A percentile compares a stretch with the other conserved stretches of the same genome.
Evolutionary conservation across 2,888 invertebrate genomes (phyloP).

Genomic region (Cantharis flavilabris): DNA sequence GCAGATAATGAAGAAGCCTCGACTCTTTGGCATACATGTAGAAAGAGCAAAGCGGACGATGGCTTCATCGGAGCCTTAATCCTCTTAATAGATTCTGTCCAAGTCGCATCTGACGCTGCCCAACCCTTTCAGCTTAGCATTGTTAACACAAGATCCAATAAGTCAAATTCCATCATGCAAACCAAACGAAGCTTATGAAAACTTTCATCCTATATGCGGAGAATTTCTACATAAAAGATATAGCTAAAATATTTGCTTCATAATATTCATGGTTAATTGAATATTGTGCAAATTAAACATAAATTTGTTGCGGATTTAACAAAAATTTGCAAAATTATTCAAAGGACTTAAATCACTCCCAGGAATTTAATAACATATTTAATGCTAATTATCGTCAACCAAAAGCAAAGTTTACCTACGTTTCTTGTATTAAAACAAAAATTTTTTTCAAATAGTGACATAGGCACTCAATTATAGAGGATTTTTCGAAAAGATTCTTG

Average conservation of each 20-base stretch:
- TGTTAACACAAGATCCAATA: slow-evolving; percentile 56
- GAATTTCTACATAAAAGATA: slow-evolving; percentile 25
- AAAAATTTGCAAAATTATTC: neutral
- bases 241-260: slow-evolving; percentile 9
- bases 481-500: no score
- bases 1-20: slow-evolving; percentile 53
- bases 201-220: slow-evolving; percentile 24
- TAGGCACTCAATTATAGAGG: no score
- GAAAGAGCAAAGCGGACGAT: slow-evolving; percentile 40
- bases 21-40: slow-evolving; percentile 41
- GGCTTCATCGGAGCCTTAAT: slow-evolving; percentile 56
- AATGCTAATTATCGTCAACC: no score
- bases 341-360: neutral
- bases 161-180: slow-evolving; percentile 46
- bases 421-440: no score
- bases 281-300: neutral
- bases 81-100: slow-evolving; percentile 59
- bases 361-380: neutral
- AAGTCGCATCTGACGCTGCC: slow-evolving; percentile 50
- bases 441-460: no score
- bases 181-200: slow-evolving; percentile 31
- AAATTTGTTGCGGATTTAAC: neutral
- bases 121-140: slow-evolving; percentile 56
- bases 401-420: no score
- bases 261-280: neutral